Evolutionary conservation across 2,113 vertebrate genomes (phyloP).

Genomic region (Campylorhamphus procurvoides): DNA sequence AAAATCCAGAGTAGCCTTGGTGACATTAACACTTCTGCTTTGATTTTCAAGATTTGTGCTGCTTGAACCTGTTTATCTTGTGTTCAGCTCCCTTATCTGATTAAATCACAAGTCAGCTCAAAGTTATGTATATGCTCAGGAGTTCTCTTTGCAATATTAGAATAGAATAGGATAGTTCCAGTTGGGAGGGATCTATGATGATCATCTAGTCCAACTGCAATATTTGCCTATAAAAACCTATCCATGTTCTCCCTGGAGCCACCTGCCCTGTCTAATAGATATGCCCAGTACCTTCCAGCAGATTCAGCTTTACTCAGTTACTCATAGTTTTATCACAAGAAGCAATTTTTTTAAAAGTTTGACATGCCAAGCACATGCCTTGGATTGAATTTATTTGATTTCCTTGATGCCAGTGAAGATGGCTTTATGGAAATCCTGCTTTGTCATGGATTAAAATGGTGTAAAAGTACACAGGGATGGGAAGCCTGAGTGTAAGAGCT

Average conservation of each 20-base stretch:
- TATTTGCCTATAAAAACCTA: not conserved
- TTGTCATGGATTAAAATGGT: not conserved
- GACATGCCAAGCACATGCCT: not conserved
- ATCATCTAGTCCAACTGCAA: not conserved
- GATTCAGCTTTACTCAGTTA: not conserved
- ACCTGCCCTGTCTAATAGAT: not conserved
- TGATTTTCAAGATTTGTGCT: not conserved
- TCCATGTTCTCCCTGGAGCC: not conserved
- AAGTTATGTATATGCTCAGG: not conserved
- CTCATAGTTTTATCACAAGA: not conserved
- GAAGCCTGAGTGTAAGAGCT: not conserved
- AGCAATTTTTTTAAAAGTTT: not conserved
- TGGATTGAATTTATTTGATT: not conserved
- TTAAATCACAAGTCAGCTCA: not conserved
- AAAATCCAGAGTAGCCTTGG: not conserved
- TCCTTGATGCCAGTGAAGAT: not conserved
- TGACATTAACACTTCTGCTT: not conserved
- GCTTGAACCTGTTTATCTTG: not conserved
- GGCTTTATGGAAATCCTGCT: not conserved
- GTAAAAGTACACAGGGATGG: not conserved
- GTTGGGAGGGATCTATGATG: not conserved
- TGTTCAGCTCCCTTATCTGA: not conserved
- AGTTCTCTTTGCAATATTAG: not conserved
- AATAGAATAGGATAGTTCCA: not conserved
- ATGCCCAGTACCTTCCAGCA: not conserved